Percentiles rank a stretch among this genome's conserved stretches.
phyloP scores from a whole-genome alignment of 2,113 vertebrate species.

The Dryoscopus gambensis region DNA sequence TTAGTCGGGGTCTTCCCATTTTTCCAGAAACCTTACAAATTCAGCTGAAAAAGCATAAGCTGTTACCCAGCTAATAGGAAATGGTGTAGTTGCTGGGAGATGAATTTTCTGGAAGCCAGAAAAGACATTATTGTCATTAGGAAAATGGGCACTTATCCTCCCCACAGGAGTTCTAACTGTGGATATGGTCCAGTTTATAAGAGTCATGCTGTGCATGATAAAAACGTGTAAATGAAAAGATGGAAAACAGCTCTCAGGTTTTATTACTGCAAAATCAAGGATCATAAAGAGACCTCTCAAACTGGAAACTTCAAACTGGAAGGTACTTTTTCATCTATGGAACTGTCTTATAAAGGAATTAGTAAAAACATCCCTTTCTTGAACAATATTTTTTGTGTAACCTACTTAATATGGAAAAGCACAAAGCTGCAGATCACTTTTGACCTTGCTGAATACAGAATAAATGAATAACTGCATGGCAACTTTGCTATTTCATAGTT shows the following conservation, averaged over 20 bases:
- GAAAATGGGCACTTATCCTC: constrained; percentile 1
- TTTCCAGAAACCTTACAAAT: background rate
- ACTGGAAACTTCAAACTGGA: background rate
- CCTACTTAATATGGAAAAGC: background rate
- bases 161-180: constrained; percentile 6
- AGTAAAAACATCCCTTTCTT: background rate
- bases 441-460: background rate
- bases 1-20: background rate
- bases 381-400: background rate
- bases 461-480: background rate
- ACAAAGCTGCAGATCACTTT: background rate
- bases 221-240: constrained; percentile 46
- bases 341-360: background rate
- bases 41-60: background rate
- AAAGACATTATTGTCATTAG: constrained; percentile 8
- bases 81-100: background rate
- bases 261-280: constrained; percentile 29
- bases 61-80: background rate
- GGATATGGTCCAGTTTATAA: constrained; percentile 18
- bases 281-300: constrained; percentile 15
- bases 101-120: constrained; percentile 29
- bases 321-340: background rate
- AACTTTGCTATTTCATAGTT: background rate
- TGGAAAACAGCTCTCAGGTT: constrained; percentile 2
- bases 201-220: background rate